phyloP scores from a whole-genome alignment of 2,797 vertebrate genomes.

The Gallinago stenura region DNA sequence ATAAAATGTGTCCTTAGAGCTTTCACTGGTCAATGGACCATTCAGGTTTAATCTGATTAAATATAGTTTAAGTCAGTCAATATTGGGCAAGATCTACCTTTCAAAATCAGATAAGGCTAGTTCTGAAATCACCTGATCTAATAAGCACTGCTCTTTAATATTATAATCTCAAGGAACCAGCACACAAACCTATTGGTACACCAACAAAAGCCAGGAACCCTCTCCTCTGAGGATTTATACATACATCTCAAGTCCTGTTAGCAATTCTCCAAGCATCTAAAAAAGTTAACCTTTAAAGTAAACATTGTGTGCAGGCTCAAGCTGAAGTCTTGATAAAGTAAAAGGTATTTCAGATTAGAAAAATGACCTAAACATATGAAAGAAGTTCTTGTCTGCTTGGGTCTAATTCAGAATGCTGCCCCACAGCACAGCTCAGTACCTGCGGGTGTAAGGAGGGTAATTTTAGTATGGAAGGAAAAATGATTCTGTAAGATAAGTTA shows the following conservation, averaged over 20 bases:
- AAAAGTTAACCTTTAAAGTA: neutral
- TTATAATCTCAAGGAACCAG: neutral
- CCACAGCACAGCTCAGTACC: neutral
- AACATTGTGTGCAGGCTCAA: neutral
- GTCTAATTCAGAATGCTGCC: neutral
- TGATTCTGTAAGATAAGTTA: neutral
- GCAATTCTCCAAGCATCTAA: neutral
- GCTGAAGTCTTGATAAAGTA: neutral
- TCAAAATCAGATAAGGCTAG: neutral
- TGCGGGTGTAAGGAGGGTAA: neutral
- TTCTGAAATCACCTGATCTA: neutral
- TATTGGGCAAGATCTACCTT: neutral
- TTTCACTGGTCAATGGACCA: neutral
- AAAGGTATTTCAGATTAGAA: neutral
- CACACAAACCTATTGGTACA: neutral
- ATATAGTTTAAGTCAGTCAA: neutral
- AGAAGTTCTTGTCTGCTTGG: neutral
- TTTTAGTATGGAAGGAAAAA: neutral
- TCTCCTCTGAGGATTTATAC: neutral
- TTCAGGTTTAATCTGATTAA: neutral
- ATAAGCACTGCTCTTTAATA: neutral
- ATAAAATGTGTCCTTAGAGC: neutral
- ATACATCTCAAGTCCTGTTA: neutral
- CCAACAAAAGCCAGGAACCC: neutral
- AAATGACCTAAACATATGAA: neutral